Evolutionary conservation across 2,113 vertebrate genomes (phyloP), one percentile per base, ranked within the genome.

Genomic region (Ceratotherium simum): DNA sequence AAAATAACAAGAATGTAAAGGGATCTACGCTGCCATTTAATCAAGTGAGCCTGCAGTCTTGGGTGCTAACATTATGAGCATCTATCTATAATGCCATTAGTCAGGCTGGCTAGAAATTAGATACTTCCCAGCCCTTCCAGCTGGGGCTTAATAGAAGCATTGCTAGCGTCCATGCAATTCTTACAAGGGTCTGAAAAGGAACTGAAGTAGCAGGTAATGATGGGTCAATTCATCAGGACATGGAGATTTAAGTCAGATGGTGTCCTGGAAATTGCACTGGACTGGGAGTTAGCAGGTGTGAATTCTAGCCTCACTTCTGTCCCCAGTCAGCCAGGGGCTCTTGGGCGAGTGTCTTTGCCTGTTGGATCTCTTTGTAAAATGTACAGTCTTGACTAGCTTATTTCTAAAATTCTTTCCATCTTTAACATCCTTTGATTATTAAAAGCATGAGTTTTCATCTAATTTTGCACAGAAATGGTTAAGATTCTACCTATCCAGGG

Each of bases 1-100:
- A 89, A 93, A 97, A 95, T 91, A 95, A 85, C 67, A 46, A 91
- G 88, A 90, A 92, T 27, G 88, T 73, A 97, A 91, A 93, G 76
- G 73, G 88, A 96, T 69, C 91, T 82, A 36, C 0, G 58, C 29
- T 80, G 81, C 29, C n/a, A 51, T 58, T 92, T 82, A 91, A 84
- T 93, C 70, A 85, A 96, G 65, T 2, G n/a, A 81, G 86, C 65
- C 73, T 17, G 67, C 46, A 56, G 31, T 42, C 87, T 70, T 96
- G 87, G 96, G 95, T 65, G 93, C 93, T 88, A 97, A 94, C 51
- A 79, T 96, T 90, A 95, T 86, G 91, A 84, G 94, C 39, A 82
- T 87, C 85, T 96, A 20, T 80, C 78, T 96, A n/a, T 95, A 85
- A 95, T 56, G 89, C 92, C n/a, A 87, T 96, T 87, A 88, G 80